Percentiles rank a stretch among this genome's conserved stretches.
These are phyloP conservation scores for Cinclus cinclus DNA, from an alignment of 2,113 vertebrate species.

Conservation along the genomic window DNA sequence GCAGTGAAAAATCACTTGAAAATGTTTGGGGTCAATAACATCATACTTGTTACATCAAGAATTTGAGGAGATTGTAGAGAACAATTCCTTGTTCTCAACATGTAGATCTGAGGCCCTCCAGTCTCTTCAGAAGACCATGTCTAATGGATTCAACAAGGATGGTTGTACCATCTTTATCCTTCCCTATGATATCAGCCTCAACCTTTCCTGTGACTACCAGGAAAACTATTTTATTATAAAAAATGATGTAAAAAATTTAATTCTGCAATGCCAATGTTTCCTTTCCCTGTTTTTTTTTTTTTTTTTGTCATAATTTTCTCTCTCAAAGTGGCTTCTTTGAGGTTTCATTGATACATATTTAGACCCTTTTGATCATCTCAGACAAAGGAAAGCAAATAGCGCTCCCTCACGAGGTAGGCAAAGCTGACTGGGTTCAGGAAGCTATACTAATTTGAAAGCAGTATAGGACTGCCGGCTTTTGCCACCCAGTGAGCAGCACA, in stretches of 20 bases:
- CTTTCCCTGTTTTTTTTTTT: neutral
- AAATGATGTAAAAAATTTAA: neutral
- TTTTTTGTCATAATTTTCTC: neutral
- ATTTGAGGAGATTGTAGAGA: neutral
- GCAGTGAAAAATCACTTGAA: neutral
- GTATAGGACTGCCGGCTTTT: neutral
- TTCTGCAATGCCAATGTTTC: neutral
- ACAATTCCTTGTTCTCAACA: neutral
- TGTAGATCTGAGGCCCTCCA: neutral
- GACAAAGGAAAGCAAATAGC: neutral
- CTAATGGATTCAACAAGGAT: neutral
- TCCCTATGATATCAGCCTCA: accelerated
- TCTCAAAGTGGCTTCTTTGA: neutral
- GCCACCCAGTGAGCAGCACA: slow-evolving; percentile 12
- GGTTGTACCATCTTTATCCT: neutral
- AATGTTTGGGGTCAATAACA: neutral
- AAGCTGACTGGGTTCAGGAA: neutral
- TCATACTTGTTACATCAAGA: neutral
- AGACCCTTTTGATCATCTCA: neutral
- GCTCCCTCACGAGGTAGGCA: neutral
- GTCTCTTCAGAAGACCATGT: neutral
- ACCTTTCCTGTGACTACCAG: neutral
- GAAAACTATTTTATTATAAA: neutral
- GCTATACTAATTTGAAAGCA: slow-evolving; percentile 20
- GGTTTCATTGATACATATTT: neutral